Conservation (phyloP, 2,797 vertebrate species). For the Mus minutoides region DNA sequence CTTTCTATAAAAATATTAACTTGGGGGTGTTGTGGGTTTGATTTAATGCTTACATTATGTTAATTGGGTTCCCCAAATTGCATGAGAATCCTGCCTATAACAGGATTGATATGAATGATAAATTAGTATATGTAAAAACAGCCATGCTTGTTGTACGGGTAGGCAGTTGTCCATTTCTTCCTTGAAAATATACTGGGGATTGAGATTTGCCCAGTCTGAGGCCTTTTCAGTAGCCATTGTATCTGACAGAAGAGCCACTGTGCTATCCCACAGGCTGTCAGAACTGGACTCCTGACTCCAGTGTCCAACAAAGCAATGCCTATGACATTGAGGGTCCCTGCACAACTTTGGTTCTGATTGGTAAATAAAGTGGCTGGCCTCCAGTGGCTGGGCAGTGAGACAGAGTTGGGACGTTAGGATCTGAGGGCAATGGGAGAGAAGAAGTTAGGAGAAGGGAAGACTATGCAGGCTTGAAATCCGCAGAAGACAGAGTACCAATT, state of each 20-base stretch:
- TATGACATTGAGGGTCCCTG: too few species aligned
- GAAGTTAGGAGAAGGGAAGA: too few species aligned
- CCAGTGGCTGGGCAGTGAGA: too few species aligned
- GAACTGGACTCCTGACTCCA: background rate
- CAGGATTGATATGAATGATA: background rate
- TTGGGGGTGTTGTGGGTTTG: background rate
- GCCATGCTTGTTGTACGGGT: background rate
- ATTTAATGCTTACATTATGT: too few species aligned
- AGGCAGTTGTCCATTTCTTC: background rate
- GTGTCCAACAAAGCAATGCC: background rate
- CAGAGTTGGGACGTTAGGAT: too few species aligned
- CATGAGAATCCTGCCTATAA: too few species aligned
- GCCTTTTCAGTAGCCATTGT: background rate
- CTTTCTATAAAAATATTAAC: conserved; percentile 4
- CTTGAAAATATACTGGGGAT: background rate
- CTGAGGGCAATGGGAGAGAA: too few species aligned
- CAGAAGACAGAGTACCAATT: too few species aligned
- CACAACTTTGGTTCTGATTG: too few species aligned
- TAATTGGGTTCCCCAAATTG: too few species aligned
- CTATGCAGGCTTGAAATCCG: too few species aligned
- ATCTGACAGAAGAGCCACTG: background rate
- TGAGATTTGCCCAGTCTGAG: background rate
- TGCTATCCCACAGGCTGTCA: background rate
- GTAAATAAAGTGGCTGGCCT: too few species aligned
- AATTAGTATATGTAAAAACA: background rate